Conservation (phyloP, 2,888 invertebrate species). For the Molorchus minor region DNA sequence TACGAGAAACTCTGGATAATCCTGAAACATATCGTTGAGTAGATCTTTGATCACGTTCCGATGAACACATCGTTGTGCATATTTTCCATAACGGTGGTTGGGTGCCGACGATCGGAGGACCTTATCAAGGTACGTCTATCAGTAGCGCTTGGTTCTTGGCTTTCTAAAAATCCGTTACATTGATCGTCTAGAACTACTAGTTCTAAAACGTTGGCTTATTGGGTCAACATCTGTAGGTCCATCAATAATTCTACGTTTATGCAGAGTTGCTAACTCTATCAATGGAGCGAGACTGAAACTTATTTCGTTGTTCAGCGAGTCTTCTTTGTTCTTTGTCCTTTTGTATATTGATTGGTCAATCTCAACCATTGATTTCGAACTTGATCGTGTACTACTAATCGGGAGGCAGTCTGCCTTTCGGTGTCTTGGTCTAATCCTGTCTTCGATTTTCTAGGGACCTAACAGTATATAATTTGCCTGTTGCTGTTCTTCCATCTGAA, state of each 20-base stretch:
- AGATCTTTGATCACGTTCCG: background rate
- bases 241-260: background rate
- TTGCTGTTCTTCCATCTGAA: background rate
- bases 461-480: background rate
- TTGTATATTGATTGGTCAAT: too few species aligned
- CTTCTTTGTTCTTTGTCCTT: background rate
- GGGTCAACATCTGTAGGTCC: background rate
- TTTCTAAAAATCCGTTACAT: background rate
- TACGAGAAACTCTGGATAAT: background rate
- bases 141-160: background rate
- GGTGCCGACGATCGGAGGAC: too few species aligned
- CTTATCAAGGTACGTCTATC: too few species aligned
- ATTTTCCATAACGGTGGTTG: background rate
- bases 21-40: background rate
- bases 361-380: too few species aligned
- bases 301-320: background rate
- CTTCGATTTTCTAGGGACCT: background rate
- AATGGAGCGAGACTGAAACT: background rate
- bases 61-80: background rate
- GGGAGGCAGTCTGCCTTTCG: background rate
- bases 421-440: background rate
- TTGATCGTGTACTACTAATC: background rate
- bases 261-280: background rate
- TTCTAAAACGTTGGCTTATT: background rate
- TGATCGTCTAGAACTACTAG: background rate